These are phyloP conservation scores for Malacoraja senta DNA, from an alignment of 2,797 vertebrate species.

Conservation along the genomic window DNA sequence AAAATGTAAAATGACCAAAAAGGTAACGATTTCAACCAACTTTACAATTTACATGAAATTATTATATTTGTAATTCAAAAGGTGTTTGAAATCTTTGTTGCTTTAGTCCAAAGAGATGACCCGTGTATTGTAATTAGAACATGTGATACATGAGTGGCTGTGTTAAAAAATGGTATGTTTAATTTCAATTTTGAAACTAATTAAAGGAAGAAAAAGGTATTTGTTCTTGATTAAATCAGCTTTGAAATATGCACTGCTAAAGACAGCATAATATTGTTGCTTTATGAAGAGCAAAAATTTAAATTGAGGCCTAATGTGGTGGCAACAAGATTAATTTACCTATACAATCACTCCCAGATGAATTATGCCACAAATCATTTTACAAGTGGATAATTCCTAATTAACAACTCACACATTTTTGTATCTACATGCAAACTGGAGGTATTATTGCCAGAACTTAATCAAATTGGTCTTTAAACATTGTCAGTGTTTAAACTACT, in stretches of 20 bases:
- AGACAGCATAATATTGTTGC: neutral
- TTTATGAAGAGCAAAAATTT: neutral
- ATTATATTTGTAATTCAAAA: conserved; percentile 23
- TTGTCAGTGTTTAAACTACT: neutral
- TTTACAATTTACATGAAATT: conserved; percentile 6
- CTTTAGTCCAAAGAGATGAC: neutral
- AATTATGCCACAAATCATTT: conserved; percentile 18
- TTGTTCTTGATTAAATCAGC: neutral
- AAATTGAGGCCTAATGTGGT: neutral
- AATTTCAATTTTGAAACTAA: neutral
- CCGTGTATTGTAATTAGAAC: neutral
- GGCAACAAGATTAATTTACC: conserved; percentile 12
- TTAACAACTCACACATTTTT: neutral
- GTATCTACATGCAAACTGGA: neutral
- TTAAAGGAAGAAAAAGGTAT: neutral
- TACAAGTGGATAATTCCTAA: conserved; percentile 33
- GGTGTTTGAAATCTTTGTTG: neutral
- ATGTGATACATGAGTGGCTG: neutral
- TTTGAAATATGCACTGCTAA: neutral
- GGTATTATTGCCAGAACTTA: neutral
- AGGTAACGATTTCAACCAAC: conserved; percentile 12
- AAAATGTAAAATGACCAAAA: neutral
- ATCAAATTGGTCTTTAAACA: neutral
- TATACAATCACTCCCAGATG: conserved; percentile 13
- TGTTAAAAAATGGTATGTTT: neutral